Evolutionary conservation across 2,888 invertebrate species (phyloP).

Genomic region (Chrysolina oricalcia): DNA sequence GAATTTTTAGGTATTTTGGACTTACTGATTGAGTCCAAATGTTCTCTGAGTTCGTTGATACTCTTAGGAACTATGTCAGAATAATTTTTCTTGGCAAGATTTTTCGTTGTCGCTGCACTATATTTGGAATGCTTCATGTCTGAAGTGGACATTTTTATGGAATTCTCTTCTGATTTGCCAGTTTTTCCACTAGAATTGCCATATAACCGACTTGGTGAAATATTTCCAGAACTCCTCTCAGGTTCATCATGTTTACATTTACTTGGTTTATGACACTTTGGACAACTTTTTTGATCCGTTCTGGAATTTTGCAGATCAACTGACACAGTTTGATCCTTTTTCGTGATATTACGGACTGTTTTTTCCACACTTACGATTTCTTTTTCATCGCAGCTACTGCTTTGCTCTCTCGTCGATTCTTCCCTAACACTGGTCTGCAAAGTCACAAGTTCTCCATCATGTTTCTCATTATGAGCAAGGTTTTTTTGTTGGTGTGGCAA

Average conservation of each 20-base stretch:
- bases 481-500: not conserved
- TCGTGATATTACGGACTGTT: not conserved
- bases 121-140: not conserved
- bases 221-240: not conserved
- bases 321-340: not conserved
- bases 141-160: not conserved
- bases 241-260: conserved; percentile 3
- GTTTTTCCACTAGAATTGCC: not conserved
- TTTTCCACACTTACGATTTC: not conserved
- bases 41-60: conserved; percentile 21
- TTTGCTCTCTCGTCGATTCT: not conserved
- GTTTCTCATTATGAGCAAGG: not conserved
- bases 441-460: not conserved
- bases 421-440: not conserved
- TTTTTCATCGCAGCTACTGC: not conserved
- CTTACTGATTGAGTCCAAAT: conserved; percentile 6
- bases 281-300: not conserved
- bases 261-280: not conserved
- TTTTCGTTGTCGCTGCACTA: not conserved
- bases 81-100: not conserved
- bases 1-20: not conserved
- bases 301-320: not conserved
- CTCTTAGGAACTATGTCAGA: conserved; percentile 20
- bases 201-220: not conserved
- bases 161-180: not conserved